Base-by-base conservation (phyloP, 2,888 invertebrate genomes). In the Tineola bisselliella region DNA sequence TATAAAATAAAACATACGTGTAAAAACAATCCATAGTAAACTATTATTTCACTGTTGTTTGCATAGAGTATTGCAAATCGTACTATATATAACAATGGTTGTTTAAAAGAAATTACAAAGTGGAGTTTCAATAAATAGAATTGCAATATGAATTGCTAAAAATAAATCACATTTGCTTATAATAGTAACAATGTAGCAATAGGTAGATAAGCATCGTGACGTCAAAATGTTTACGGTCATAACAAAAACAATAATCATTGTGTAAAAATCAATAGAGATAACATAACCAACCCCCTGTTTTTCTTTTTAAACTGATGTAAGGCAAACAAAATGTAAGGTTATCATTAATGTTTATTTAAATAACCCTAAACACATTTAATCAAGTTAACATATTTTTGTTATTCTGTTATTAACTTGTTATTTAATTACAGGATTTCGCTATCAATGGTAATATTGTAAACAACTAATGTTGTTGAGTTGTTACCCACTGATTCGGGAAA, bases 1-100 rank as follows among this genome's bases (percentile, higher is more conserved):
- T 98, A 70, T 15, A 76, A 73, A 63, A 38, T 10, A 38, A 38
- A 25, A n/a, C n/a, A n/a, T n/a, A n/a, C n/a, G n/a, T n/a, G n/a
- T n/a, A n/a, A n/a, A n/a, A n/a, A n/a, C n/a, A n/a, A n/a, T n/a
- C n/a, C n/a, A n/a, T n/a, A n/a, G n/a, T n/a, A n/a, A n/a, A n/a
- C n/a, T n/a, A n/a, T n/a, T n/a, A n/a, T n/a, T n/a, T n/a, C n/a
- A n/a, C n/a, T n/a, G n/a, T n/a, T n/a, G n/a, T n/a, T n/a, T n/a
- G n/a, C n/a, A n/a, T n/a, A n/a, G n/a, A n/a, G n/a, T n/a, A n/a
- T n/a, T n/a, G n/a, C n/a, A n/a, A n/a, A n/a, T n/a, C n/a, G n/a
- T n/a, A n/a, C n/a, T n/a, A n/a, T n/a, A n/a, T n/a, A n/a, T n/a
- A n/a, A n/a, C n/a, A n/a, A n/a, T n/a, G n/a, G n/a, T n/a, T n/a